Evolutionary conservation across 1,140 invertebrate species (phyloP), one percentile per base, ranked within the genome.

Genomic region (Aphelenchoides fujianensis): DNA sequence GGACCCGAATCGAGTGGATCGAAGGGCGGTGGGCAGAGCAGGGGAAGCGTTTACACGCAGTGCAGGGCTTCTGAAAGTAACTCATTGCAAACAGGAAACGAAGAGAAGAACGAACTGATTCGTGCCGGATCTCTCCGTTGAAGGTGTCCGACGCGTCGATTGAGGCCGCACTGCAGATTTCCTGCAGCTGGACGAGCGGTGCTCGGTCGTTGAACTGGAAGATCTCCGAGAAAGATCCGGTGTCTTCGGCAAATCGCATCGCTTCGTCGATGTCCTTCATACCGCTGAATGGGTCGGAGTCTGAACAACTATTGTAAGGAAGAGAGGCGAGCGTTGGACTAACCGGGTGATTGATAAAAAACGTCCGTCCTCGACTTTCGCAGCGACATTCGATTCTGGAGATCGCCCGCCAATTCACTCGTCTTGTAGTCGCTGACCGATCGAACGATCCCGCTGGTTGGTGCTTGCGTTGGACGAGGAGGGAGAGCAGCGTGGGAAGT

Each of bases 91-190:
- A 48, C 23, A 48, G 41, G 12, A 23, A 48, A 48, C 23, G n/a
- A n/a, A 48, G 41, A 48, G 23, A 59, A 41, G 19, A 74, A 74
- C 34, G 0, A 53, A 35, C 19, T 2, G 1, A 61, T 61, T 61
- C n/a, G 41, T 48, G 41, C 12, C 41, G 41, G 61, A 73, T 32
- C 61, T 70, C 30, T 76, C 31, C 9, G 72, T 68, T 31, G 74
- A 71, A 16, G 19, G 32, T 27, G 35, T 79, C 36, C 36, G 37
- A 79, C 54, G n/a, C 69, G 57, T 84, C 81, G 9, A 84, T 67
- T n/a, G 83, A 82, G 27, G 72, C 77, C 7, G 69, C 79, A 55
- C 68, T 72, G 57, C 82, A 83, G 57, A 83, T 83, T 48, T 83
- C 81, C 27, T 84, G 71, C 62, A 83, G 61, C 52, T 74, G 67